Evolutionary conservation across 1,140 invertebrate species (phyloP).

Genomic region (Chymomyza costata): DNA sequence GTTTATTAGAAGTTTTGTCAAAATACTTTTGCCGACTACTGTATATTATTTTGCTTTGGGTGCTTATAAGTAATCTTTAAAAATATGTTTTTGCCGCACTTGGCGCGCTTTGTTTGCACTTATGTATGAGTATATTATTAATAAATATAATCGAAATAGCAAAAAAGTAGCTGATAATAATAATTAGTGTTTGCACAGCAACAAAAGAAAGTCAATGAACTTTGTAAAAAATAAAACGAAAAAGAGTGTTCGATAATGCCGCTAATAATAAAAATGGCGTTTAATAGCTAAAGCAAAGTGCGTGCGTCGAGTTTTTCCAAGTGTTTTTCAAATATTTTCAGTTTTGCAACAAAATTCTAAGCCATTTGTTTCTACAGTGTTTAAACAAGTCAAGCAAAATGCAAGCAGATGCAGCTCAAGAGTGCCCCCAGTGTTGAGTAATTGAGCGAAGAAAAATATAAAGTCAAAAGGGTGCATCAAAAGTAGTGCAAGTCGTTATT

Average conservation of each 20-base stretch:
- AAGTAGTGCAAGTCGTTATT: constrained; percentile 26
- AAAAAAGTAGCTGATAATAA: constrained; percentile 22
- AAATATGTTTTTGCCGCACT: too few species aligned
- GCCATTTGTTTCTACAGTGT: constrained; percentile 47
- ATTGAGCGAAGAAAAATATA: constrained; percentile 8
- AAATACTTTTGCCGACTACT: too few species aligned
- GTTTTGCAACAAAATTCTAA: constrained; percentile 49
- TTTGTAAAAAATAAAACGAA: constrained; percentile 30
- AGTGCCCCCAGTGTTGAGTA: constrained; percentile 25
- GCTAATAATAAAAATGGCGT: constrained; percentile 27
- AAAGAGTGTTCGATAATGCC: constrained; percentile 54
- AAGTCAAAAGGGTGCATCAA: constrained; percentile 1
- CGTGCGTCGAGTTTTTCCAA: constrained; percentile 65
- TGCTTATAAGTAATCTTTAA: too few species aligned
- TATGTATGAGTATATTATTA: constrained; percentile 26
- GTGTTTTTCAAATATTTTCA: constrained; percentile 67
- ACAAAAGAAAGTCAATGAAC: constrained; percentile 42
- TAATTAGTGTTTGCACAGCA: constrained; percentile 27
- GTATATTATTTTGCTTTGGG: too few species aligned
- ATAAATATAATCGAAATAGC: constrained; percentile 7
- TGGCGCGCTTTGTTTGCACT: constrained; percentile 2
- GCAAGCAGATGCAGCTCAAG: constrained; percentile 34
- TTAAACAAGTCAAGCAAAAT: constrained; percentile 38
- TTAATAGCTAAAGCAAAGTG: constrained; percentile 32
- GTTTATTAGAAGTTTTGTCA: too few species aligned